Percentiles rank a stretch among this genome's conserved stretches.
These are phyloP conservation scores for Bombus superbus DNA, from an alignment of 1,140 invertebrate genomes.

Conservation along the genomic window DNA sequence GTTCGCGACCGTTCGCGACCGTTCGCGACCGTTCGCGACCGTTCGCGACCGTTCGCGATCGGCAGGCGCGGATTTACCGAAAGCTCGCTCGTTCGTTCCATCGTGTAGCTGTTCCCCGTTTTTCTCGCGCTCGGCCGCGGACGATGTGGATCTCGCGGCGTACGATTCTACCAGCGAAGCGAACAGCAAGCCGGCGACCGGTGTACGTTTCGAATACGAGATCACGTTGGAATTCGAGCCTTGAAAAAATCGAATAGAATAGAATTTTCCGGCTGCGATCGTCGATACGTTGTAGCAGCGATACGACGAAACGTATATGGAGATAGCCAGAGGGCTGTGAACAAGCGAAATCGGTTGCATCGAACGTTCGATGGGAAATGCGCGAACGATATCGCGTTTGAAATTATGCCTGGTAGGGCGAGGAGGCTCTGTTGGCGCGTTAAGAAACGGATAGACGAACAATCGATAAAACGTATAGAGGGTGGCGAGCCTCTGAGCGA, in stretches of 20 bases:
- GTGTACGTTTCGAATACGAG: background rate
- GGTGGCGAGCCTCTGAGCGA: background rate
- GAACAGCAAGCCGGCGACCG: background rate
- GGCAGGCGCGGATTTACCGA: background rate
- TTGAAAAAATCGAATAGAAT: background rate
- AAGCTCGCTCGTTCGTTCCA: background rate
- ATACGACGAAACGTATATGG: no score
- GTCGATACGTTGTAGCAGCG: no score
- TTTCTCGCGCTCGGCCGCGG: background rate
- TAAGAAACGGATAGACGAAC: background rate
- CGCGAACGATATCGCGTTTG: background rate
- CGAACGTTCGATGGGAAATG: background rate
- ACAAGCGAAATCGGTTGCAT: background rate
- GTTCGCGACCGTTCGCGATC: background rate
- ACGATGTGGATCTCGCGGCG: background rate
- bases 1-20: no score
- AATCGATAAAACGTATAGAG: background rate
- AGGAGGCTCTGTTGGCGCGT: slow-evolving; percentile 23
- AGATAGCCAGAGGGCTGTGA: no score
- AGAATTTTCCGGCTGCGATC: background rate
- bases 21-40: no score
- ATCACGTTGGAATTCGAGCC: background rate
- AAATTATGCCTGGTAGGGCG: background rate
- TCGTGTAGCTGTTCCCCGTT: background rate
- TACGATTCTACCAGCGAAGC: background rate